These are phyloP conservation scores for Heteractis magnifica DNA, from an alignment of 92 coral and sea anemone genomes.

Conservation along the genomic window DNA sequence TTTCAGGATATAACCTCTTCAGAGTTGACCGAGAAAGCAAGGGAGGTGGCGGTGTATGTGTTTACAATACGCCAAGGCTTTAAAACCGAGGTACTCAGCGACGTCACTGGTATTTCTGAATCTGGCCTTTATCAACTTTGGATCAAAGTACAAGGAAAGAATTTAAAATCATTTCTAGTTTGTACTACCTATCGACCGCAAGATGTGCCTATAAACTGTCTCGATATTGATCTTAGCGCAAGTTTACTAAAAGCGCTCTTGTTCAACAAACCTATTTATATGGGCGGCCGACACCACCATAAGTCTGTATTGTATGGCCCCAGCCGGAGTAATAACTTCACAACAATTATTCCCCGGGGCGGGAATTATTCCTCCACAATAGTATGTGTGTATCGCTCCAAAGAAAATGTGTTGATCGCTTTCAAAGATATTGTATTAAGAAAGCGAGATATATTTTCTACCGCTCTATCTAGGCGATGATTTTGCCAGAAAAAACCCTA, in stretches of 20 bases:
- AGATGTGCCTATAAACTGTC: conserved; percentile 26
- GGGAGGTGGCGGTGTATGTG: conserved; percentile 46
- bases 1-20: conserved; percentile 53
- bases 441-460: too few species aligned
- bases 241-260: conserved; percentile 23
- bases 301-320: too few species aligned
- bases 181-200: conserved; percentile 57
- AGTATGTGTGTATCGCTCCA: too few species aligned
- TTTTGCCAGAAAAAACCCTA: too few species aligned
- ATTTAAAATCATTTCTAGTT: conserved; percentile 42
- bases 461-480: too few species aligned
- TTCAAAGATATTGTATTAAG: too few species aligned
- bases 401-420: too few species aligned
- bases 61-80: neutral
- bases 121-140: conserved; percentile 50
- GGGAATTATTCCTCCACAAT: too few species aligned
- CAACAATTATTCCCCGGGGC: too few species aligned
- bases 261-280: conserved; percentile 37
- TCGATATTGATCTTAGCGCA: conserved; percentile 28
- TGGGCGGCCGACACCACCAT: too few species aligned
- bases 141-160: conserved; percentile 46
- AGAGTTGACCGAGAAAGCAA: conserved; percentile 57
- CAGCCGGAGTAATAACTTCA: too few species aligned
- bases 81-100: conserved; percentile 32
- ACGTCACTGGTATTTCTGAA: conserved; percentile 29